Evolutionary conservation across 2,113 vertebrate genomes (phyloP), one percentile per base, ranked within the genome.

Genomic region (Recurvirostra avosetta): DNA sequence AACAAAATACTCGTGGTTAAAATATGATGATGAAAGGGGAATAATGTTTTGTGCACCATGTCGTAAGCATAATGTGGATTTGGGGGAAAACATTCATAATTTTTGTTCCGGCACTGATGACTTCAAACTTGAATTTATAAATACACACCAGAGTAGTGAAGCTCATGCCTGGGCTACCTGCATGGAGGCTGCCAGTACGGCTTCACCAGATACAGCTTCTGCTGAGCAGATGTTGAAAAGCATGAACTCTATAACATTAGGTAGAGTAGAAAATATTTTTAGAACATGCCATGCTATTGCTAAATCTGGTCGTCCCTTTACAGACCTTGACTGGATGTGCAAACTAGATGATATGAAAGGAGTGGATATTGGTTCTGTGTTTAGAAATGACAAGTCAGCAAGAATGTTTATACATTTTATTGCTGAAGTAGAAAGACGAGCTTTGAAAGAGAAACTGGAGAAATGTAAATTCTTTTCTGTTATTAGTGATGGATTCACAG

Each of bases 11-110:
- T 94, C 97, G 15, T 98, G 98, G 98, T 96, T 98, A 75, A 92
- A 98, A 45, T 98, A 98, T 2, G 96, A 98, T 63, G 93, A 96
- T 56, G 70, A 97, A 58, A 96, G 76, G 38, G 94, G 95, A 77
- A 94, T 97, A 47, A 98, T 98, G 97, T 98, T 98, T 95, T 98
- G 98, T 36, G 90, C 55, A 74, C 88, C 95, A 12, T 98, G 98
- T 95, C 92, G 29, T 55, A 98, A 98, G 43, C 97, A 98, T 30
- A 96, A 97, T 11, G 94, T 98, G 59, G 96, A 96, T 68, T 94
- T 97, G 5, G 96, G 90, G 34, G 96, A 97, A 72, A 94, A 88
- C 23, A 86, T 72, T 80, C 73, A 95, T 73, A 98, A 97, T 77
- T 97, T 98, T 93, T 97, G 91, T 88, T 97, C 93, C 8, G 97